Conservation (phyloP, 2,113 vertebrate genomes). For the Procavia capensis region DNA sequence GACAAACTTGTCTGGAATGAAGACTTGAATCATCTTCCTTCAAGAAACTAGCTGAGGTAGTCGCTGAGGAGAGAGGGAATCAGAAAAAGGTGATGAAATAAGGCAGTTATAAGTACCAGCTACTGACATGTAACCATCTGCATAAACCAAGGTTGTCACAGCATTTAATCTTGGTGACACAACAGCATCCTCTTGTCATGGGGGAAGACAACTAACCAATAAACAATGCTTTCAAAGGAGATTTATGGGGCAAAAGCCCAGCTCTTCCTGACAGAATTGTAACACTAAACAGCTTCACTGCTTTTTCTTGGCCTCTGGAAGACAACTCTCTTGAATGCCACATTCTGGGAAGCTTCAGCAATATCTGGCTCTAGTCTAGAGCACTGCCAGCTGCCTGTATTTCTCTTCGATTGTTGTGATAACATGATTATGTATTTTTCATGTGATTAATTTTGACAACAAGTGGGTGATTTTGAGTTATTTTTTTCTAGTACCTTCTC, state of each 20-base stretch:
- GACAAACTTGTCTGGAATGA: too few species aligned
- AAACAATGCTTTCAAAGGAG: slow-evolving; percentile 79
- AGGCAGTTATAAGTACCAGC: not conserved
- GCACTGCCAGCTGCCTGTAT: slow-evolving; percentile 80
- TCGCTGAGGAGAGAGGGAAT: not conserved
- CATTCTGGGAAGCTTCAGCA: slow-evolving; percentile 72
- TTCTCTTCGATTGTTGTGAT: slow-evolving; percentile 83
- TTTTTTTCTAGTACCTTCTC: slow-evolving; percentile 89
- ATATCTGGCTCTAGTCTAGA: slow-evolving; percentile 77
- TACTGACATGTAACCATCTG: not conserved
- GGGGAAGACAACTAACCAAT: slow-evolving; percentile 77
- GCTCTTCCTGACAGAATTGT: slow-evolving; percentile 78
- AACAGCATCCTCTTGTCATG: slow-evolving; percentile 76
- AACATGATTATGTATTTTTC: slow-evolving; percentile 85
- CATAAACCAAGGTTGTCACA: not conserved
- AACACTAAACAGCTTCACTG: slow-evolving; percentile 73
- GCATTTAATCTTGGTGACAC: slow-evolving; percentile 76
- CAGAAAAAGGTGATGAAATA: not conserved
- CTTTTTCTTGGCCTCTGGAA: slow-evolving; percentile 82
- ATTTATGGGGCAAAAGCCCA: slow-evolving; percentile 81
- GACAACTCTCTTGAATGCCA: slow-evolving; percentile 63
- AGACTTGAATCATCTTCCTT: too few species aligned
- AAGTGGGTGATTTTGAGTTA: slow-evolving; percentile 84
- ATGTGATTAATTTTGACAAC: slow-evolving; percentile 82
- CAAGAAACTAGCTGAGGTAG: not conserved